phyloP scores from a whole-genome alignment of 2,797 vertebrate species.

The Aldrovandia affinis region DNA sequence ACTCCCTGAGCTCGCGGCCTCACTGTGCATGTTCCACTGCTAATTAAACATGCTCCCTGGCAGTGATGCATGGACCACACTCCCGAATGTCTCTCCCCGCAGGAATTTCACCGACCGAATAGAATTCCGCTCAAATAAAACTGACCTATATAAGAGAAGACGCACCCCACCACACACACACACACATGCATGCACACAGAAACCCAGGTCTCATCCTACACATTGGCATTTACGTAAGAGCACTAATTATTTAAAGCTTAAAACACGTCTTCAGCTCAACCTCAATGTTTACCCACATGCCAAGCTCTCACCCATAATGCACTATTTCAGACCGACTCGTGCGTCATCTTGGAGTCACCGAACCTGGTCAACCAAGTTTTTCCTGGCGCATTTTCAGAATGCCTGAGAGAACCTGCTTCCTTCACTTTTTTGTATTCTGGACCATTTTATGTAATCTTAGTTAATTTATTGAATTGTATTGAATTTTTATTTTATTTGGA shows the following conservation, averaged over 20 bases:
- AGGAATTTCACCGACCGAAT: slow-evolving; percentile 21
- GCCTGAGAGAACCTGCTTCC: not conserved
- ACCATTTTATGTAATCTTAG: too few species aligned
- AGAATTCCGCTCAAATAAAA: slow-evolving; percentile 11
- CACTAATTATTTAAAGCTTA: not conserved
- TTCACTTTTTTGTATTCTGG: too few species aligned
- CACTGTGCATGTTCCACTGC: slow-evolving; percentile 32
- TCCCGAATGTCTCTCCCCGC: slow-evolving; percentile 10
- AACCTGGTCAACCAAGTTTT: not conserved
- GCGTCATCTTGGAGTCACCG: not conserved
- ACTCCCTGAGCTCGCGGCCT: slow-evolving; percentile 20
- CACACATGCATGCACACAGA: not conserved
- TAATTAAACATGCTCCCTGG: slow-evolving; percentile 48
- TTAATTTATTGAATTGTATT: too few species aligned
- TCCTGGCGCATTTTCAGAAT: not conserved
- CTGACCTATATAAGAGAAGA: slow-evolving; percentile 41
- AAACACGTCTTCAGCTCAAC: not conserved
- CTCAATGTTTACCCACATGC: not conserved
- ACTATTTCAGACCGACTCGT: not conserved
- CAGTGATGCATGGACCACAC: slow-evolving; percentile 39
- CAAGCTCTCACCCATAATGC: not conserved
- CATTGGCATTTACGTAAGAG: not conserved
- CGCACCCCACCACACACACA: not conserved
- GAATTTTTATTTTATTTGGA: too few species aligned
- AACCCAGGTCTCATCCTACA: slow-evolving; percentile 30